phyloP scores from a whole-genome alignment of 2,113 vertebrate genomes.

The Crotalus viridis region DNA sequence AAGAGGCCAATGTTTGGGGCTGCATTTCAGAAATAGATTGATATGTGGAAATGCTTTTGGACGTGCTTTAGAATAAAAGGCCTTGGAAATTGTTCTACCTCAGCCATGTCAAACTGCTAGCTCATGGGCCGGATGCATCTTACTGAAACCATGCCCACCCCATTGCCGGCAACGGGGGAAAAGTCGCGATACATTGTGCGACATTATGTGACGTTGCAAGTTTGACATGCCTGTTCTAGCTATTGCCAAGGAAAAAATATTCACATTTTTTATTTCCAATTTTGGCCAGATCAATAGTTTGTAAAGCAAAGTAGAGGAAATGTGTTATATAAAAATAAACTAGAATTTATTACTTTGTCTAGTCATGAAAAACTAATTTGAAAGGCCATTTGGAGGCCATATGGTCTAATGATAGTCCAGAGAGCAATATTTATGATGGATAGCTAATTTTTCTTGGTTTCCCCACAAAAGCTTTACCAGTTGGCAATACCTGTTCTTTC shows the following conservation, averaged over 20 bases:
- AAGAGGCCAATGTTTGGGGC: not conserved
- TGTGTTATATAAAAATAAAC: constrained; percentile 9
- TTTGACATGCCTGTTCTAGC: not conserved
- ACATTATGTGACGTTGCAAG: too few species aligned
- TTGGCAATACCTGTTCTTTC: not conserved
- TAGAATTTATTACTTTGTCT: constrained; percentile 19
- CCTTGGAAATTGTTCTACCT: not conserved
- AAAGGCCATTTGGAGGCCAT: not conserved
- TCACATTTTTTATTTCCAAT: constrained; percentile 15
- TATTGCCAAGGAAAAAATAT: not conserved
- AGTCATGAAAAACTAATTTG: not conserved
- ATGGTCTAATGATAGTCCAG: not conserved
- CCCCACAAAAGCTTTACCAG: not conserved
- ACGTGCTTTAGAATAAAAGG: not conserved
- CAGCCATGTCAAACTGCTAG: too few species aligned
- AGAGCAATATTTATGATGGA: not conserved
- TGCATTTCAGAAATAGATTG: not conserved
- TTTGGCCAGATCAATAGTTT: not conserved
- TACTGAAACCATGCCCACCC: too few species aligned
- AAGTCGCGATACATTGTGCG: too few species aligned
- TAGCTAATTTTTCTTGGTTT: not conserved
- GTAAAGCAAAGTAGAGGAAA: constrained; percentile 2
- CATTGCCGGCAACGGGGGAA: too few species aligned
- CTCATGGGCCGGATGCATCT: too few species aligned
- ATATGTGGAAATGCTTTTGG: not conserved